phyloP scores from a whole-genome alignment of 1,140 invertebrate genomes.

The Drosophila punjabiensis region DNA sequence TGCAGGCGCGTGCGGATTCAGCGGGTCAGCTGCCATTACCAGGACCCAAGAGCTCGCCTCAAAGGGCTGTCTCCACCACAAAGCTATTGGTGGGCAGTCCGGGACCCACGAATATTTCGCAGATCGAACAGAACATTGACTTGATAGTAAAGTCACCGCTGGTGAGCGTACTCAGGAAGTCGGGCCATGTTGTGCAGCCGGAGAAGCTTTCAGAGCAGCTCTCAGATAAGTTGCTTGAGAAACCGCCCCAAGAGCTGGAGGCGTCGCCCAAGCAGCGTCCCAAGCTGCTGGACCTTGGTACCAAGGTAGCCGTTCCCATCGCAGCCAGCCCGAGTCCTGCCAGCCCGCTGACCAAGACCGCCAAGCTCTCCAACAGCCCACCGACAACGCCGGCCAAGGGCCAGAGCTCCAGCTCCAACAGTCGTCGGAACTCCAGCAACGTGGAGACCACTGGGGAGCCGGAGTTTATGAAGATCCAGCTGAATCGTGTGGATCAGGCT shows the following conservation, averaged over 20 bases:
- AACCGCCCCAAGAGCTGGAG: conserved; percentile 4
- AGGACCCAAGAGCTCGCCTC: conserved; percentile 34
- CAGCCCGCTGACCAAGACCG: conserved; percentile 55
- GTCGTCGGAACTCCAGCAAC: conserved; percentile 49
- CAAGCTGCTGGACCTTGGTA: conserved; percentile 60
- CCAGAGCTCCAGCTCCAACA: conserved; percentile 22
- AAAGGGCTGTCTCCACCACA: conserved; percentile 37
- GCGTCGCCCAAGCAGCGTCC: conserved; percentile 52
- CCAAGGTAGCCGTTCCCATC: conserved; percentile 16
- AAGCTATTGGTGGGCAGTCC: conserved; percentile 47
- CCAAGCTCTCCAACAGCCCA: conserved; percentile 52
- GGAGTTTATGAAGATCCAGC: conserved; percentile 90
- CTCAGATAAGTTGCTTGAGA: background rate
- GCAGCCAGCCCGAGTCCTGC: conserved; percentile 35
- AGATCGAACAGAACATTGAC: conserved; percentile 82
- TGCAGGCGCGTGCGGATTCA: conserved; percentile 62
- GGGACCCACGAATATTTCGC: conserved; percentile 55
- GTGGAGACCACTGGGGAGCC: conserved; percentile 85
- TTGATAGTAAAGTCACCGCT: conserved; percentile 80
- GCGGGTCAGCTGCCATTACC: conserved; percentile 50
- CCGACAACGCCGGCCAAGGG: conserved; percentile 46
- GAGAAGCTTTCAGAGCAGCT: conserved; percentile 7
- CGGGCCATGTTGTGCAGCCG: conserved; percentile 24
- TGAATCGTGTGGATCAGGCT: conserved; percentile 88
- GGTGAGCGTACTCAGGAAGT: conserved; percentile 75